A percentile compares a stretch with the other conserved stretches of the same genome.
Conservation (phyloP, 2,113 vertebrate species). For the Cynoglossus semilaevis region DNA sequence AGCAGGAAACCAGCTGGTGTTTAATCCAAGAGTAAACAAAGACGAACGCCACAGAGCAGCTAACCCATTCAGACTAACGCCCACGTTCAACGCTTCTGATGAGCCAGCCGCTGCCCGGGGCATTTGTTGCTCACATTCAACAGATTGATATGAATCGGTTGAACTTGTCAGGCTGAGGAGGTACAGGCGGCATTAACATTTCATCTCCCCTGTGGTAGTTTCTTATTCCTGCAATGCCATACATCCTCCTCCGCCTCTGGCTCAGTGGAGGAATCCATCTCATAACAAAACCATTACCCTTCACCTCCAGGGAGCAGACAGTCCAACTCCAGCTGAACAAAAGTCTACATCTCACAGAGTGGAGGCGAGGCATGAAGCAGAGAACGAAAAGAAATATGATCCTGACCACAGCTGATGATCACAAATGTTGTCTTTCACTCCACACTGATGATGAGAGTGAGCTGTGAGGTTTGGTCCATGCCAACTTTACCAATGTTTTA, state of each 20-base stretch:
- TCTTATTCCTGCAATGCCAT: conserved; percentile 41
- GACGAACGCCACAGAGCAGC: conserved; percentile 57
- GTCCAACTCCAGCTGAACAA: conserved; percentile 53
- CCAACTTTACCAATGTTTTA: too few species aligned
- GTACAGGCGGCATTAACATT: conserved; percentile 49
- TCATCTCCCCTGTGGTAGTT: conserved; percentile 37
- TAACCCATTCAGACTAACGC: conserved; percentile 47
- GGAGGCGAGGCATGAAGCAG: conserved; percentile 13
- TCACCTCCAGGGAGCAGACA: conserved; percentile 65
- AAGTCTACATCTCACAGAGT: conserved; percentile 53
- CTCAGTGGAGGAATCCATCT: conserved; percentile 64
- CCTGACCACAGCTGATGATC: conserved; percentile 14
- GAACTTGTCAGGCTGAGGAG: conserved; percentile 52
- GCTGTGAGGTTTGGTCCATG: too few species aligned
- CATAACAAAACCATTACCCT: conserved; percentile 68
- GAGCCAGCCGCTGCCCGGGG: conserved; percentile 45
- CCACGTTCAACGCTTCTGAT: conserved; percentile 60
- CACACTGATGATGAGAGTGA: not conserved
- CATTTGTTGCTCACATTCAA: conserved; percentile 62
- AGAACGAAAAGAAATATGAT: conserved; percentile 19
- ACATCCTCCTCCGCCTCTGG: conserved; percentile 62
- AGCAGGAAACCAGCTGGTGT: conserved; percentile 64
- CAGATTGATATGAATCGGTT: conserved; percentile 65
- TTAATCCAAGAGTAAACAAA: conserved; percentile 64
- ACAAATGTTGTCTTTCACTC: not conserved